Evolutionary conservation across 2,888 invertebrate genomes (phyloP).

Genomic region (Zaprionus obscuricornis): DNA sequence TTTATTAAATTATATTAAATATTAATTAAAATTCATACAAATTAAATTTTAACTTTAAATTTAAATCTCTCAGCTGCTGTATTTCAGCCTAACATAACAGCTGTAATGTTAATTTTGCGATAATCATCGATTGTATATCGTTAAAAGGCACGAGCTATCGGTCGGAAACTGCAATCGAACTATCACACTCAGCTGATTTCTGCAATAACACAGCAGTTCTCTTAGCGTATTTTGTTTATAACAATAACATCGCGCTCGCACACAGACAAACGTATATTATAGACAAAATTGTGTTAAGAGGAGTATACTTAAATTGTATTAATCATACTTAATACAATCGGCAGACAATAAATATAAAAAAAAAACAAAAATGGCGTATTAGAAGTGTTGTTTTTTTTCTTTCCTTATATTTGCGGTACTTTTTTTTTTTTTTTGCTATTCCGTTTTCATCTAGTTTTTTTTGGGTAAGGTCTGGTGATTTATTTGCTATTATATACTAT

Average conservation of each 20-base stretch:
- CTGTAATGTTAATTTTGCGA: too few species aligned
- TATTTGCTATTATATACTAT: slow-evolving; percentile 27
- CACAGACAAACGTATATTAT: slow-evolving; percentile 1
- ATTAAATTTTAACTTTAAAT: too few species aligned
- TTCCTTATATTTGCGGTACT: slow-evolving; percentile 27
- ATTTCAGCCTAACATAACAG: too few species aligned
- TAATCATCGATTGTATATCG: not conserved
- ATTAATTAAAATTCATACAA: too few species aligned
- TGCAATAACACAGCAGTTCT: slow-evolving; percentile 53
- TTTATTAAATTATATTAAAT: too few species aligned
- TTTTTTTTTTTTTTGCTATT: slow-evolving; percentile 21
- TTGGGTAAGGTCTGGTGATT: slow-evolving; percentile 32
- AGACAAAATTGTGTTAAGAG: slow-evolving; percentile 3
- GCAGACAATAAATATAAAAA: slow-evolving; percentile 10
- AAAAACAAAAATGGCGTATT: slow-evolving; percentile 63
- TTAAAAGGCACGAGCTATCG: not conserved
- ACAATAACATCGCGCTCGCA: slow-evolving; percentile 13
- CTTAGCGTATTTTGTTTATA: slow-evolving; percentile 48
- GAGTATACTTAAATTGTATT: slow-evolving; percentile 9
- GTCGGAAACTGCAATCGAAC: not conserved
- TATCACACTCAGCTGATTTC: slow-evolving; percentile 44
- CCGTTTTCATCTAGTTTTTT: not conserved
- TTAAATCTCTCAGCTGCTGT: too few species aligned
- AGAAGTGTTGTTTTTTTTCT: slow-evolving; percentile 32
- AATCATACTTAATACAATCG: slow-evolving; percentile 10